Evolutionary conservation across 2,797 vertebrate species (phyloP).

Genomic region (Gallirallus australis): DNA sequence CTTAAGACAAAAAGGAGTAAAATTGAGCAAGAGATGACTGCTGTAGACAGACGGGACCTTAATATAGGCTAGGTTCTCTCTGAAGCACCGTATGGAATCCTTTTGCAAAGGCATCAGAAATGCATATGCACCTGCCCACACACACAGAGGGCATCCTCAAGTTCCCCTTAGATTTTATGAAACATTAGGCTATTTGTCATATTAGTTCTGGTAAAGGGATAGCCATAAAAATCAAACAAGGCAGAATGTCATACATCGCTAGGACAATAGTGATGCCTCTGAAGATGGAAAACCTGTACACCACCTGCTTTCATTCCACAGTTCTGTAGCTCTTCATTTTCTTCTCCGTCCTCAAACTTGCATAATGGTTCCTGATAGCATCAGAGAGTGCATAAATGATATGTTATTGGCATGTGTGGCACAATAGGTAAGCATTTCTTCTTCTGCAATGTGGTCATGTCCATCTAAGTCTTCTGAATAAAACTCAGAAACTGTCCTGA

Average conservation of each 20-base stretch:
- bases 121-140: neutral
- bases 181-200: neutral
- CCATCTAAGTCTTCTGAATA: neutral
- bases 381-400: neutral
- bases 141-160: neutral
- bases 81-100: neutral
- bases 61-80: neutral
- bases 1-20: neutral
- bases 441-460: neutral
- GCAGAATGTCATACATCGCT: neutral
- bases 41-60: neutral
- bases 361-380: neutral
- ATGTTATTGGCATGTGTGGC: neutral
- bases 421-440: neutral
- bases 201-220: neutral
- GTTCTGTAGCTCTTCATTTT: neutral
- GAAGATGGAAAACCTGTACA: neutral
- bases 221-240: neutral
- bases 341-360: neutral
- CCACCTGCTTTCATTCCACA: neutral
- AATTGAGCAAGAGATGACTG: neutral
- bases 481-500: neutral
- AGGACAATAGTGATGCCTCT: neutral
- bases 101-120: slow-evolving; percentile 2
- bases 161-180: neutral